Conservation (phyloP, 2,797 vertebrate genomes). For the Pteropus rufus region DNA sequence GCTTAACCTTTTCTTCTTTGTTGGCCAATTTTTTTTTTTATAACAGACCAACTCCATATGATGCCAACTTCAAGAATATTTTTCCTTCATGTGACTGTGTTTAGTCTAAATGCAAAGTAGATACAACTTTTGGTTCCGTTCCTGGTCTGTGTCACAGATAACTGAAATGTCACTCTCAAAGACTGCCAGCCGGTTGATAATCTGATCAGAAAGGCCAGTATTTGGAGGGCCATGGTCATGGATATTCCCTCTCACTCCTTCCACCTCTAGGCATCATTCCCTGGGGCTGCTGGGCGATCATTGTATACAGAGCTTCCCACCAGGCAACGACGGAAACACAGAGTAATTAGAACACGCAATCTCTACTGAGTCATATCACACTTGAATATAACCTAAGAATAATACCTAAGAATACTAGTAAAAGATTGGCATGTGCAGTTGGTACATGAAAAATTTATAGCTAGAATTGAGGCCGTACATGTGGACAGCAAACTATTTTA, state of each 20-base stretch:
- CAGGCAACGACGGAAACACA: no score
- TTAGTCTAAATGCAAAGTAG: not conserved
- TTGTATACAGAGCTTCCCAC: not conserved
- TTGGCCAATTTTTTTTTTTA: not conserved
- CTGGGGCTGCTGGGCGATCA: accelerated
- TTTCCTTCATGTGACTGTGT: not conserved
- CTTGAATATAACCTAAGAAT: not conserved
- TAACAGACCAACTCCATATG: not conserved
- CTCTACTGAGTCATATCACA: not conserved
- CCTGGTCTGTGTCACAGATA: not conserved
- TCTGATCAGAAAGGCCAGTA: accelerated
- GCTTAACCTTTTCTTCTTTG: not conserved
- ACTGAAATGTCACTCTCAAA: not conserved
- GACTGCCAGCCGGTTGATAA: not conserved
- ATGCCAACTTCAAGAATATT: not conserved
- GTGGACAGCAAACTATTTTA: not conserved
- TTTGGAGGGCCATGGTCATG: accelerated
- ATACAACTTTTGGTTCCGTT: not conserved
- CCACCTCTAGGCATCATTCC: not conserved
- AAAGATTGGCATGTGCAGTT: not conserved
- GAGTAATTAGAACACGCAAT: not conserved
- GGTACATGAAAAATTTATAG: not conserved
- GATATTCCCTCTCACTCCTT: accelerated
- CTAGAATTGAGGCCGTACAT: accelerated
- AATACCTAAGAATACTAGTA: not conserved